Percentiles rank a stretch among this genome's conserved stretches.
phyloP scores from a whole-genome alignment of 2,113 vertebrate genomes.

The Brachyhypopomus gauderio region DNA sequence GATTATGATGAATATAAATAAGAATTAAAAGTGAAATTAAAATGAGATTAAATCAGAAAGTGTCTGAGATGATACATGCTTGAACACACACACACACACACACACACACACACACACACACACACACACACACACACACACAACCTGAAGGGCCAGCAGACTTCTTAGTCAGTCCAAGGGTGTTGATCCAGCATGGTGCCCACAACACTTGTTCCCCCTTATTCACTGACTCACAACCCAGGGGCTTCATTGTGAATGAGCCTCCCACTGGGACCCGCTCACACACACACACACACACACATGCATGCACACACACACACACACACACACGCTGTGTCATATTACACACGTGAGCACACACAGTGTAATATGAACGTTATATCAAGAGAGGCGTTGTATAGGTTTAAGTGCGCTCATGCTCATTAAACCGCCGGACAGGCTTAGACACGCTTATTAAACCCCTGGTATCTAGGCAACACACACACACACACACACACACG shows the following conservation, averaged over 20 bases:
- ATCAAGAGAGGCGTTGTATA: neutral
- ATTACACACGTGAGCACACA: conserved; percentile 1
- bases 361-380: neutral
- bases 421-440: too few relatives aligned
- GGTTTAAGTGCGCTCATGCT: neutral
- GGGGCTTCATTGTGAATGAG: conserved; percentile 43
- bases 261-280: conserved; percentile 19
- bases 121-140: conserved; percentile 27
- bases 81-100: neutral
- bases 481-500: neutral
- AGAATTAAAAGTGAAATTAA: neutral
- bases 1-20: neutral
- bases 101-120: too few relatives aligned
- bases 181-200: conserved; percentile 33
- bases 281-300: conserved; percentile 17
- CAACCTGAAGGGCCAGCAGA: conserved; percentile 34
- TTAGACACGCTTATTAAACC: neutral
- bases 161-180: conserved; percentile 35
- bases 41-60: neutral
- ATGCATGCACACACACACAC: conserved; percentile 5
- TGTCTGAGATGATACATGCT: neutral
- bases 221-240: conserved; percentile 26
- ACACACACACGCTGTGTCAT: conserved; percentile 9
- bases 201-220: conserved; percentile 19
- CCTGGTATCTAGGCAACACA: neutral